phyloP scores from a whole-genome alignment of 1,140 invertebrate species.

The Sipha flava region DNA sequence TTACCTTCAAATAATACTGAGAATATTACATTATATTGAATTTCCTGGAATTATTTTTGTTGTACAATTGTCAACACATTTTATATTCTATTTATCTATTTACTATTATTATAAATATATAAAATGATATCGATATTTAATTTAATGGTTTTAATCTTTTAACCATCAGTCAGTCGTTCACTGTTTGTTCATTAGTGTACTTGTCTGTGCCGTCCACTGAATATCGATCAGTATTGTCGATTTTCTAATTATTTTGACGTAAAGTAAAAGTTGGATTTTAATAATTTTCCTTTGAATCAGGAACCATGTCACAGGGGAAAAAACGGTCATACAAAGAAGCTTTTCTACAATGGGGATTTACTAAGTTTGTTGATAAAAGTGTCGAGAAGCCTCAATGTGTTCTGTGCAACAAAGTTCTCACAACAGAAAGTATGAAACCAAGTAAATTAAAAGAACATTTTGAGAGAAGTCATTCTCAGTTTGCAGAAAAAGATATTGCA shows the following conservation, averaged over 20 bases:
- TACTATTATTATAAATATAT: not conserved
- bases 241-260: not conserved
- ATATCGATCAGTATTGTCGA: not conserved
- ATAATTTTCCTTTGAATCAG: not conserved
- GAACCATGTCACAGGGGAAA: not conserved
- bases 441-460: too few relatives aligned
- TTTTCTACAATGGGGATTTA: too few relatives aligned
- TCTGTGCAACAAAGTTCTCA: slow-evolving; percentile 29
- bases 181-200: not conserved
- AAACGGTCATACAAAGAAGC: too few relatives aligned
- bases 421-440: too few relatives aligned
- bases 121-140: too few relatives aligned
- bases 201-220: not conserved
- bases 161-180: not conserved
- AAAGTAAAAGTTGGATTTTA: not conserved
- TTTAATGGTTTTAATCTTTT: not conserved
- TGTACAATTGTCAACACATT: too few relatives aligned
- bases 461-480: slow-evolving; percentile 1
- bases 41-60: too few relatives aligned
- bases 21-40: too few relatives aligned
- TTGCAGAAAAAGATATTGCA: not conserved
- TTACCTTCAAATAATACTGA: too few relatives aligned
- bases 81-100: too few relatives aligned
- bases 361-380: too few relatives aligned
- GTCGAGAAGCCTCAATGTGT: slow-evolving; percentile 25